Evolutionary conservation across 2,888 invertebrate genomes (phyloP), one percentile per base, ranked within the genome.

Genomic region (Allygus modestus): DNA sequence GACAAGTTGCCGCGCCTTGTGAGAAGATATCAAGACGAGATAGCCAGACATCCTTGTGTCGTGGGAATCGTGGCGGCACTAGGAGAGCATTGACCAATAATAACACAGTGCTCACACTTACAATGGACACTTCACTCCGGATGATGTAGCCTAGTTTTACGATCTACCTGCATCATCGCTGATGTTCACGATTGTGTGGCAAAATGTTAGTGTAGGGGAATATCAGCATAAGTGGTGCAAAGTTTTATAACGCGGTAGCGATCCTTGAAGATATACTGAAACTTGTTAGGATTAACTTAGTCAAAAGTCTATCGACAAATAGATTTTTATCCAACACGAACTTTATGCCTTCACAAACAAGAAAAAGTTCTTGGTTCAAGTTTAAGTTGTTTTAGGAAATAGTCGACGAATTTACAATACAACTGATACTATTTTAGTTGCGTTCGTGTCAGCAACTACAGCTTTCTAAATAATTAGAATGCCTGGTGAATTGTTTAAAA

Each of bases 31-130:
- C 54, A 23, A 54, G 54, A 65, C 12, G 31, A 31, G 65, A 65
- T 65, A 65, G 28, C 28, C 23, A 65, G 31, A 65, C 28, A 65
- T 65, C 65, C 65, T 65, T 65, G 65, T 31, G 17, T 5, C 31
- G 65, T 65, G 65, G 65, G 65, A 65, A 65, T 26, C 28, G 28
- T 28, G 65, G 65, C 65, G 12, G 54, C 46, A 46, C 46, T 15
- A 12, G 17, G 58, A 15, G 65, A 65, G 65, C 65, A 65, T 65
- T 65, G 65, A 65, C 65, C 65, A 65, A 65, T 65, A 65, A 65
- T 65, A 65, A 65, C 28, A 28, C 65, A 23, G 28, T n/a, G 9
- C 26, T n/a, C 65, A 28, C 17, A 1, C 20, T 17, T 17, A 65
- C 65, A 65, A 65, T 65, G 65, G 65, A 65, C 31, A 65, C 26